phyloP scores from a whole-genome alignment of 1,140 invertebrate species.

The Drosophila serrata region DNA sequence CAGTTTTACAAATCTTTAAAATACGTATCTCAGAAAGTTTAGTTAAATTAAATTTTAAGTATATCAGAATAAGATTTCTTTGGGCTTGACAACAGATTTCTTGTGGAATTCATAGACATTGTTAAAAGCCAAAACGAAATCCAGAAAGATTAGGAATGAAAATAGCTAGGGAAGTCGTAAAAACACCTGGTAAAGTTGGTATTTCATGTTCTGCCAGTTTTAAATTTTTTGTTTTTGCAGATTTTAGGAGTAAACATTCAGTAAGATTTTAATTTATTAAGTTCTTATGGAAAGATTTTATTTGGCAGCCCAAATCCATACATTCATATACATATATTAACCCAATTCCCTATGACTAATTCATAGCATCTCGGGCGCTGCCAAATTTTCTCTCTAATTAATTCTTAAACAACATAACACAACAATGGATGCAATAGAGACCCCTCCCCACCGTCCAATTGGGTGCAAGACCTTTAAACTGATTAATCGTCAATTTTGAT shows the following conservation, averaged over 20 bases:
- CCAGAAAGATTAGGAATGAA: not conserved
- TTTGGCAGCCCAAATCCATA: constrained; percentile 11
- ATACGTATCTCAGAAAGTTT: not conserved
- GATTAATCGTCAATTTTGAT: constrained; percentile 70
- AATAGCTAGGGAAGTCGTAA: not conserved
- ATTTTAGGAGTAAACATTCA: not conserved
- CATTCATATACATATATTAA: constrained; percentile 8
- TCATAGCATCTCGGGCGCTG: constrained; percentile 11
- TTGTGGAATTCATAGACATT: constrained; percentile 5
- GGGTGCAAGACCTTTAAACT: constrained; percentile 65
- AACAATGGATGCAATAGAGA: constrained; percentile 44
- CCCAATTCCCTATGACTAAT: constrained; percentile 40
- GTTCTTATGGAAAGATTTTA: constrained; percentile 5
- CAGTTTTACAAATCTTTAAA: not conserved
- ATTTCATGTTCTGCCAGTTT: not conserved
- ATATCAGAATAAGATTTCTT: not conserved
- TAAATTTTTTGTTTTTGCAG: not conserved
- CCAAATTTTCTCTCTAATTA: constrained; percentile 40
- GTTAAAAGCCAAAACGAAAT: not conserved
- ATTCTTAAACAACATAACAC: constrained; percentile 48
- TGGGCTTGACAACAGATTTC: not conserved
- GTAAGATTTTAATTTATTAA: not conserved
- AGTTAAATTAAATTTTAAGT: not conserved
- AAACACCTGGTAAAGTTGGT: not conserved
- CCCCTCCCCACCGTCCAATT: not conserved